Base-by-base conservation (phyloP, 2,113 vertebrate species). In the Tenrec ecaudatus region DNA sequence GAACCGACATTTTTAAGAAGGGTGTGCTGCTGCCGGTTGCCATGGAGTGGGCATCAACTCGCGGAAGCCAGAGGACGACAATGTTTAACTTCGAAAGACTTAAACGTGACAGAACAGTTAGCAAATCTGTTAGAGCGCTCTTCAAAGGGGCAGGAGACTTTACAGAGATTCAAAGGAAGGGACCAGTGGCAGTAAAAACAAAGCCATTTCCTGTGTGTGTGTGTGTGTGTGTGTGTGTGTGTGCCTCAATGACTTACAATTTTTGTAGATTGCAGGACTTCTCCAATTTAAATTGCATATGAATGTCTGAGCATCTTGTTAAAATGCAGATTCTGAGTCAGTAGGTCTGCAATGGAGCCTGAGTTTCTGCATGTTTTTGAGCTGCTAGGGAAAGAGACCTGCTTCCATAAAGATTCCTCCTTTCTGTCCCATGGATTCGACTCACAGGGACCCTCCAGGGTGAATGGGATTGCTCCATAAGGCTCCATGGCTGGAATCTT, bases 101-200 rank as follows among this genome's bases (percentile, higher is more conserved):
- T 73, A 16, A 66, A 92, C 89, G 62, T 69, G 85, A n/a, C 73
- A 78, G 79, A 84, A 94, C 89, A 71, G 76, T 66, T 89, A 82
- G 81, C 60, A 75, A 14, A 68, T 81, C 60, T 68, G 36, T 40
- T 88, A 47, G 22, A 82, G 29, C 86, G 12, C 33, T 20, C 53
- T 68, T 95, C 57, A 92, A 84, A 93, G 40, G 17, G 10, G 43
- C 82, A 29, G 25, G 29, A 73, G n/a, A 91, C 64, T 87, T 75
- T 47, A 92, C 19, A 40, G 40, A 94, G 75, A 86, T 71, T 1
- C 85, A 71, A 88, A 73, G 73, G 64, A 58, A 81, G n/a, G 0
- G 20, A 77, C 47, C 47, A 53, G 11, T 6, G 78, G 62, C 47
- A 79, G 40, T 36, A 91, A 75, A 93, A 88, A 81, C 66, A 66